A percentile compares a stretch with the other conserved stretches of the same genome.
Conservation (phyloP, 1,140 invertebrate species). For the Pseudoatta argentina region DNA sequence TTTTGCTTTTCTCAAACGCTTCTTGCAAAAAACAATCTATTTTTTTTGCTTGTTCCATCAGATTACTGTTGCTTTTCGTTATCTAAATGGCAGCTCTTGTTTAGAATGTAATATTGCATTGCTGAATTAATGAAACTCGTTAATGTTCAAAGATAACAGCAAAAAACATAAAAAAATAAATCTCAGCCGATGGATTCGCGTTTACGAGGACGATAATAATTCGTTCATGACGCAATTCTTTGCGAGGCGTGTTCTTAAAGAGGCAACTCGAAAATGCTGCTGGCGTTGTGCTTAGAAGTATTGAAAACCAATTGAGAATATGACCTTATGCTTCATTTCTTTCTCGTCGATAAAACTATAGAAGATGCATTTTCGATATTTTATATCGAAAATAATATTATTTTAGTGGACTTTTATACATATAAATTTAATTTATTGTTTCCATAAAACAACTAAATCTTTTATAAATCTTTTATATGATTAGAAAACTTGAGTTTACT, state of each 20-base stretch:
- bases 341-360: background rate
- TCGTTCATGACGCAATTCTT: background rate
- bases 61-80: background rate
- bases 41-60: background rate
- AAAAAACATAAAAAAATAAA: constrained; percentile 31
- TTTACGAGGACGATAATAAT: constrained; percentile 53
- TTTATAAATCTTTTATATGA: background rate
- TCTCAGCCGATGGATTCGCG: background rate
- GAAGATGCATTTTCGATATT: background rate
- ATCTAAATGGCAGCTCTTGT: constrained; percentile 1
- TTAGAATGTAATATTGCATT: background rate
- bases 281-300: constrained; percentile 12
- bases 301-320: constrained; percentile 32
- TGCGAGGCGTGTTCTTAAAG: constrained; percentile 5
- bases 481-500: background rate
- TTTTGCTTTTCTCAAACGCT: background rate
- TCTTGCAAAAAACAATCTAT: constrained; percentile 18
- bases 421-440: background rate
- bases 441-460: background rate
- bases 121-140: constrained; percentile 15
- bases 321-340: constrained; percentile 14
- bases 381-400: background rate
- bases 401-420: background rate
- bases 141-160: background rate
- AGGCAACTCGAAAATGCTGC: constrained; percentile 2